Evolutionary conservation across 2,888 invertebrate species (phyloP).

Genomic region (Xestia rhomboidea): DNA sequence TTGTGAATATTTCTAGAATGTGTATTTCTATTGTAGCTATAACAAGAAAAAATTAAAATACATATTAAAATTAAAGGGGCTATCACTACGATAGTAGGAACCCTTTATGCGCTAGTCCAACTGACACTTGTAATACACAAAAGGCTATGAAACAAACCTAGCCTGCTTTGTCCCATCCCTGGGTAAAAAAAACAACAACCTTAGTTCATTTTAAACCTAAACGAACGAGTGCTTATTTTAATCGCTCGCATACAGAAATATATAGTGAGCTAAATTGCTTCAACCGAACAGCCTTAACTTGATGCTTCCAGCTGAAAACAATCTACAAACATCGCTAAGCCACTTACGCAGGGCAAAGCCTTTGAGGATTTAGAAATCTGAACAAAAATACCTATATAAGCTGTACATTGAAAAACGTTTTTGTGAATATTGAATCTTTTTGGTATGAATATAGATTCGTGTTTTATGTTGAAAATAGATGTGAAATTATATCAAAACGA

Average conservation of each 20-base stretch:
- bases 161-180: neutral
- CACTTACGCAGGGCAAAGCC: slow-evolving; percentile 33
- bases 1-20: no score
- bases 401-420: slow-evolving; percentile 22
- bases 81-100: no score
- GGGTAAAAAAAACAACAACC: neutral
- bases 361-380: slow-evolving; percentile 31
- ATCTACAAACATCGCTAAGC: slow-evolving; percentile 56
- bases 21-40: no score
- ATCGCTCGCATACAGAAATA: slow-evolving; percentile 22
- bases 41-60: no score
- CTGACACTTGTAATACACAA: neutral
- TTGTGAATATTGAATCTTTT: slow-evolving; percentile 6
- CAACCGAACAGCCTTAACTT: slow-evolving; percentile 21
- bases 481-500: neutral
- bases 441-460: neutral
- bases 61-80: no score
- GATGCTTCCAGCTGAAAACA: slow-evolving; percentile 44
- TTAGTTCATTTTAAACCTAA: slow-evolving; percentile 13
- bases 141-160: neutral
- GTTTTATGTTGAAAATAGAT: neutral
- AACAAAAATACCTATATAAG: slow-evolving; percentile 14
- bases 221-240: slow-evolving; percentile 26
- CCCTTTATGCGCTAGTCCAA: no score
- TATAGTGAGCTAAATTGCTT: slow-evolving; percentile 30